These are phyloP conservation scores for Morinoia aosen DNA, from an alignment of 2,888 invertebrate genomes.

Conservation along the genomic window DNA sequence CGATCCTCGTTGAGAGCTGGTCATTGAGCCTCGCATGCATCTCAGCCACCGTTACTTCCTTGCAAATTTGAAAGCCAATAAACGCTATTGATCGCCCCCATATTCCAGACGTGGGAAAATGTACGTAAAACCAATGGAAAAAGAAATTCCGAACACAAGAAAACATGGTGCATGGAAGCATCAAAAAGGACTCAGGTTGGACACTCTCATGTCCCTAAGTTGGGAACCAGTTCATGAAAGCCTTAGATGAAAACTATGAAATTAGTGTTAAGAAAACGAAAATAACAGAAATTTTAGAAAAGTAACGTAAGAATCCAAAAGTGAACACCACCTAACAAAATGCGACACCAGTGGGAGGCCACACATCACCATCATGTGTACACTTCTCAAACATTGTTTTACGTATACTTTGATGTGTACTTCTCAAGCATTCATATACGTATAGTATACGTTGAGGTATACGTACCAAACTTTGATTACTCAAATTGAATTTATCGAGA, in stretches of 20 bases:
- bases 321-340: conserved; percentile 31
- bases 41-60: conserved; percentile 8
- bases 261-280: neutral
- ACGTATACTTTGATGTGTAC: conserved; percentile 24
- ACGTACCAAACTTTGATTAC: conserved; percentile 12
- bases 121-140: conserved; percentile 28
- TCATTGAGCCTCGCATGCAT: neutral
- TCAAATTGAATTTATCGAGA: neutral
- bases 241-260: conserved; percentile 36
- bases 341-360: conserved; percentile 23
- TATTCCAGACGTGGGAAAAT: conserved; percentile 26
- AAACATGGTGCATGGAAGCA: conserved; percentile 43
- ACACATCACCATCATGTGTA: conserved; percentile 53
- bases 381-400: conserved; percentile 41
- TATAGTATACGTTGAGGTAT: neutral
- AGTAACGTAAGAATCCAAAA: conserved; percentile 2
- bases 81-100: conserved; percentile 32
- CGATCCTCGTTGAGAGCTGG: neutral
- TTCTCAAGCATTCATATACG: neutral
- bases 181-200: conserved; percentile 21
- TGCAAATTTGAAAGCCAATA: conserved; percentile 39
- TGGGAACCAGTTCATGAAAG: conserved; percentile 26
- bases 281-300: conserved; percentile 18
- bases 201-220: neutral
- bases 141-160: conserved; percentile 40